Evolutionary conservation across 2,797 vertebrate genomes (phyloP).

Genomic region (Anas acuta): DNA sequence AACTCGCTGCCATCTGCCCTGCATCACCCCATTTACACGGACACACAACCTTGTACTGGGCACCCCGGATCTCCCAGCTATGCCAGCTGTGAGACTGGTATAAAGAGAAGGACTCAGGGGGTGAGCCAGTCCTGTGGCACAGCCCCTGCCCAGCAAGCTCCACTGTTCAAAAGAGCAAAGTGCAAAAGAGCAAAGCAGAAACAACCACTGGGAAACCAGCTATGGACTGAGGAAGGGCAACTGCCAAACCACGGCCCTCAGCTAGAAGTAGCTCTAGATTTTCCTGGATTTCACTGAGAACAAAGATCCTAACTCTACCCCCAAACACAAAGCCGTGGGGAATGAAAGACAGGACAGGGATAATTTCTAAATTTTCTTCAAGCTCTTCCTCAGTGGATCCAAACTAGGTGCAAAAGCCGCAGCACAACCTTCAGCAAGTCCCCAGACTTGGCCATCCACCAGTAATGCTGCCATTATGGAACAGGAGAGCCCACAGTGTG

Average conservation of each 20-base stretch:
- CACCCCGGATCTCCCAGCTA: neutral
- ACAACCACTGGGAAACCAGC: neutral
- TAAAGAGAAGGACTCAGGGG: neutral
- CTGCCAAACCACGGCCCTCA: neutral
- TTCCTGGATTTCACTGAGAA: neutral
- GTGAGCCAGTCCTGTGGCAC: neutral
- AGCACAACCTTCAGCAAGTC: neutral
- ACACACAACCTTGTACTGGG: neutral
- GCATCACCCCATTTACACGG: rapidly evolving
- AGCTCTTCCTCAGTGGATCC: neutral
- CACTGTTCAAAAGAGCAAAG: neutral
- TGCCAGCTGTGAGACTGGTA: neutral
- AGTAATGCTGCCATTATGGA: neutral
- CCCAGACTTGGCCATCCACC: neutral
- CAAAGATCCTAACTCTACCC: neutral
- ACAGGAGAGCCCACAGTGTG: rapidly evolving
- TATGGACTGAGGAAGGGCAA: neutral
- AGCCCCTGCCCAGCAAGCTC: neutral
- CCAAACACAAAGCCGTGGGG: neutral
- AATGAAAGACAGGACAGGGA: neutral
- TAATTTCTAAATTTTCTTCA: neutral
- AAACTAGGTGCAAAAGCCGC: neutral
- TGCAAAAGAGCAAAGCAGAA: neutral
- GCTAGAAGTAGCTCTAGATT: neutral
- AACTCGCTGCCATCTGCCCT: neutral